Percentiles rank a stretch among this genome's conserved stretches.
These are phyloP conservation scores for Tromatobia lineatoria DNA, from an alignment of 2,888 invertebrate genomes.

Conservation along the genomic window DNA sequence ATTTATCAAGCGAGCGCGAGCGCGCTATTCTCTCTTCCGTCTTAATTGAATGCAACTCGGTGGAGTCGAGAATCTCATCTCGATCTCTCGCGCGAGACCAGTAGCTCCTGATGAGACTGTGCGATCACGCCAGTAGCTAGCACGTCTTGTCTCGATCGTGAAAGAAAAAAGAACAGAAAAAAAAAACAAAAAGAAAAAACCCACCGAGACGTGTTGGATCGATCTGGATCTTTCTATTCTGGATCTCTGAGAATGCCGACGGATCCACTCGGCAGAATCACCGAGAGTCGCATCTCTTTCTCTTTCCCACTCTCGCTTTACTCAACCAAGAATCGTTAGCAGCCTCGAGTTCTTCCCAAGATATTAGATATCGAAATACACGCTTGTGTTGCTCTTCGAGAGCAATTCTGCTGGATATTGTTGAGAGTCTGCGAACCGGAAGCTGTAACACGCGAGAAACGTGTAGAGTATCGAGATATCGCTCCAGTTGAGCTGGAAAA, in stretches of 20 bases:
- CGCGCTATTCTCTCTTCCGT: conserved; percentile 71
- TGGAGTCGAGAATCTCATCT: conserved; percentile 68
- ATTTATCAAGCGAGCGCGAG: conserved; percentile 77
- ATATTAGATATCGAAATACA: conserved; percentile 60
- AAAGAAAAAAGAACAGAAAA: conserved; percentile 53
- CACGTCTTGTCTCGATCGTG: conserved; percentile 62
- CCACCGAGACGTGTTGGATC: conserved; percentile 35
- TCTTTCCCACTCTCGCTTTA: neutral
- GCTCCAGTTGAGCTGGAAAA: conserved; percentile 1
- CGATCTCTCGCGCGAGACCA: conserved; percentile 60
- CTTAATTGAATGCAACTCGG: conserved; percentile 81
- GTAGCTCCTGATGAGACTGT: conserved; percentile 63
- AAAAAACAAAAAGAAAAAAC: conserved; percentile 18
- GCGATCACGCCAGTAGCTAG: conserved; percentile 67
- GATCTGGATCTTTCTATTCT: conserved; percentile 54
- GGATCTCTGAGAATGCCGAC: conserved; percentile 47
- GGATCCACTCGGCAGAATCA: conserved; percentile 30
- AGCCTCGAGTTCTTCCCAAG: conserved; percentile 53
- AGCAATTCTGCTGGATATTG: conserved; percentile 28
- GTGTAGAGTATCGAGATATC: conserved; percentile 45
- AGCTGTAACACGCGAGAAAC: conserved; percentile 56
- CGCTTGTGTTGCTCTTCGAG: conserved; percentile 28
- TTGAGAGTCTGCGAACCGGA: conserved; percentile 51
- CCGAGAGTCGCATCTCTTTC: conserved; percentile 27
- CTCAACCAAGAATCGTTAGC: conserved; percentile 50